These are phyloP conservation scores for Fragum fragum DNA, from an alignment of 2,888 invertebrate genomes.

Conservation along the genomic window DNA sequence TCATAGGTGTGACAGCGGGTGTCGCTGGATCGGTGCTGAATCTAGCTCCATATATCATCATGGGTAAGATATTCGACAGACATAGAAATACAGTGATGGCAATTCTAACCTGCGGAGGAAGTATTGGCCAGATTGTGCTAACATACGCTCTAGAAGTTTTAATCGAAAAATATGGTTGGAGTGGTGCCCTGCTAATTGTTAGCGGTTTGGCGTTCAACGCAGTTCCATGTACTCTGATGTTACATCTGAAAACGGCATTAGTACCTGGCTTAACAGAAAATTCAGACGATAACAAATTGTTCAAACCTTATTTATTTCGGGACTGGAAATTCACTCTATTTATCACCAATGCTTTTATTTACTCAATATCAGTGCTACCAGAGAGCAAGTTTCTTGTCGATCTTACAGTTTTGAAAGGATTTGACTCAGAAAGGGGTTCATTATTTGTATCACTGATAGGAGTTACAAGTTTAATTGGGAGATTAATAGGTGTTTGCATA, in stretches of 20 bases:
- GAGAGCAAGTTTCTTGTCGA: constrained; percentile 43
- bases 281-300: constrained; percentile 11
- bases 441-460: constrained; percentile 32
- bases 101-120: constrained; percentile 14
- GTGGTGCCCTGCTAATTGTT: constrained; percentile 34
- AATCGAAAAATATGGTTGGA: constrained; percentile 39
- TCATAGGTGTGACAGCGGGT: constrained; percentile 31
- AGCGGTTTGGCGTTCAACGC: constrained; percentile 24
- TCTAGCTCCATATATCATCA: constrained; percentile 28
- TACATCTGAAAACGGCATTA: constrained; percentile 6
- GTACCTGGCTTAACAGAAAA: not conserved
- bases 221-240: constrained; percentile 23
- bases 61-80: constrained; percentile 11
- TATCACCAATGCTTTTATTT: constrained; percentile 1
- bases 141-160: constrained; percentile 18
- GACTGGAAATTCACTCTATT: constrained; percentile 13
- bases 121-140: constrained; percentile 39
- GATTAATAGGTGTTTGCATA: not conserved
- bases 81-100: constrained; percentile 22
- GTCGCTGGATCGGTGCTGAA: constrained; percentile 8
- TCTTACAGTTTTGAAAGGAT: constrained; percentile 24
- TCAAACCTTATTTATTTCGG: constrained; percentile 16
- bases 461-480: constrained; percentile 22
- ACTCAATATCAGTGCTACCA: constrained; percentile 13
- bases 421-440: constrained; percentile 31